A percentile compares a stretch with the other conserved stretches of the same genome.
Evolutionary conservation across 2,888 invertebrate species (phyloP).

Genomic region (Andrena bucephala): DNA sequence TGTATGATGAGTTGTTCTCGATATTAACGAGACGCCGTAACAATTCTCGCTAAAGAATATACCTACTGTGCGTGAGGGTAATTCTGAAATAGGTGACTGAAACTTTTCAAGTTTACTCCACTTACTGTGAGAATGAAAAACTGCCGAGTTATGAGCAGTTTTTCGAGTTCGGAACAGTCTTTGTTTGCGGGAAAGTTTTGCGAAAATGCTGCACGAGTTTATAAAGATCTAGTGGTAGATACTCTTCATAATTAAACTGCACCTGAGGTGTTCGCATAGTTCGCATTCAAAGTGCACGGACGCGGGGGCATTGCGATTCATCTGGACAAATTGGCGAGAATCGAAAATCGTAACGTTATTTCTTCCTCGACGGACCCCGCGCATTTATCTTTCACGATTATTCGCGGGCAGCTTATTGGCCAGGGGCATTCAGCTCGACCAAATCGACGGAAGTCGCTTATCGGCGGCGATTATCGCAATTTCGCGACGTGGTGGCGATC

Average conservation of each 20-base stretch:
- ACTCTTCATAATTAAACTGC: background rate
- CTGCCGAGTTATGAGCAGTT: background rate
- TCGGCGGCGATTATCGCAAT: conserved; percentile 41
- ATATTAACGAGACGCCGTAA: conserved; percentile 3
- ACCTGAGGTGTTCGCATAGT: background rate
- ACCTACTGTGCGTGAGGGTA: no score
- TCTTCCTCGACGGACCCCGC: background rate
- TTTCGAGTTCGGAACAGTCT: background rate
- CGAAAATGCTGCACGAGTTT: background rate
- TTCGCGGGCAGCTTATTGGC: conserved; percentile 19
- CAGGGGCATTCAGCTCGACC: background rate
- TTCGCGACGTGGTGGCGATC: conserved; percentile 28
- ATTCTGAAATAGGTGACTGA: background rate
- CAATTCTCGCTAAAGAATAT: background rate
- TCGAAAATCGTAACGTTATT: background rate
- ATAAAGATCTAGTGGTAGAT: conserved; percentile 5
- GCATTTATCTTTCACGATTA: background rate
- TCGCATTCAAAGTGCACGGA: no score
- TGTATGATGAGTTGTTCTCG: background rate
- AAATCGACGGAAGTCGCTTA: conserved; percentile 46
- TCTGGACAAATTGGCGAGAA: background rate
- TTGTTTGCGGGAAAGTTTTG: background rate
- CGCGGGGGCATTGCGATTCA: no score
- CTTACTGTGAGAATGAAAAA: background rate
- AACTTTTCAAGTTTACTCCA: background rate